Evolutionary conservation across 2,888 invertebrate genomes (phyloP).

Genomic region (Prenolepis imparis): DNA sequence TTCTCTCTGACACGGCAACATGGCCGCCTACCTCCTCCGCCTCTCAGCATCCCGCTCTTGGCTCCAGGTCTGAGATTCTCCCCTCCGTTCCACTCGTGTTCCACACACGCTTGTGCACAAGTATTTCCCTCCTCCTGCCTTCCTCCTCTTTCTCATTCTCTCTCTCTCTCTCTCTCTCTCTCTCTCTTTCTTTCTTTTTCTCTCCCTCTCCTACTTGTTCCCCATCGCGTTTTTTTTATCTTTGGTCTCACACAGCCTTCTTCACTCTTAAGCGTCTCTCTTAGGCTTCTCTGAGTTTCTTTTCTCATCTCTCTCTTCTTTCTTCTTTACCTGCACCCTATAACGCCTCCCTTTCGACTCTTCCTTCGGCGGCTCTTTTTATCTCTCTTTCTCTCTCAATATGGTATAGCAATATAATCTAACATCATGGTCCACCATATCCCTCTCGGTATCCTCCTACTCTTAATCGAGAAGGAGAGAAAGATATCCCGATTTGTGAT

Average conservation of each 20-base stretch:
- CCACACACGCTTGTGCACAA: slow-evolving; percentile 65
- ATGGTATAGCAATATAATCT: slow-evolving; percentile 12
- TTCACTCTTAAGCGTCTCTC: slow-evolving; percentile 30
- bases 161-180: slow-evolving; percentile 62
- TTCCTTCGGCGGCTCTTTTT: slow-evolving; percentile 54
- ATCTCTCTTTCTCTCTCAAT: slow-evolving; percentile 55
- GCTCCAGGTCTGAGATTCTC: slow-evolving; percentile 82
- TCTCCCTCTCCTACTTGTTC: slow-evolving; percentile 59
- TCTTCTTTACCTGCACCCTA: slow-evolving; percentile 60
- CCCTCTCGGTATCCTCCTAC: slow-evolving; percentile 61
- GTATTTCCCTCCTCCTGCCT: slow-evolving; percentile 79
- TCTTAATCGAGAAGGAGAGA: slow-evolving; percentile 55
- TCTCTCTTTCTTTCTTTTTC: slow-evolving; percentile 55
- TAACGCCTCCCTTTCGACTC: slow-evolving; percentile 58
- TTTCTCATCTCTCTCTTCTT: slow-evolving; percentile 39
- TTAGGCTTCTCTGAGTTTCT: slow-evolving; percentile 12
- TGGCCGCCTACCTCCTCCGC: slow-evolving; percentile 89
- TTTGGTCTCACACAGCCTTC: slow-evolving; percentile 37
- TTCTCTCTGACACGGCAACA: slow-evolving; percentile 89
- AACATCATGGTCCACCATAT: slow-evolving; percentile 25
- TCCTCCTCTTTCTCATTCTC: slow-evolving; percentile 58
- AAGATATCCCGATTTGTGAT: slow-evolving; percentile 54
- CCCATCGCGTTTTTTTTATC: slow-evolving; percentile 44
- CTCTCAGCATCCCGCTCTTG: slow-evolving; percentile 87
- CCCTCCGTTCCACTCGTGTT: slow-evolving; percentile 53